Percentiles rank a stretch among this genome's conserved stretches.
These are phyloP conservation scores for Diachasmimorpha longicaudata DNA, from an alignment of 1,140 invertebrate species.

Conservation along the genomic window DNA sequence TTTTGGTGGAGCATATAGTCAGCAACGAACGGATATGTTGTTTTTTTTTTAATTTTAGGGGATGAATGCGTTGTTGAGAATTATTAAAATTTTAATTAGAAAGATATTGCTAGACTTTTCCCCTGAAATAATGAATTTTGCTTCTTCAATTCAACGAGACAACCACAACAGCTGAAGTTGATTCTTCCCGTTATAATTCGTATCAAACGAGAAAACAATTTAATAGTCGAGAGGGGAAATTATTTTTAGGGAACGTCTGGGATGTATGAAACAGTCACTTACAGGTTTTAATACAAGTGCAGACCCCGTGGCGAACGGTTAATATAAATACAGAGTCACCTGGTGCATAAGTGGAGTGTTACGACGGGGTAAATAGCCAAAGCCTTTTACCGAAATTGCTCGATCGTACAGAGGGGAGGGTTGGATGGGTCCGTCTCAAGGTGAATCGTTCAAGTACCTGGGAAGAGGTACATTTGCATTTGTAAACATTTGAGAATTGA, in stretches of 20 bases:
- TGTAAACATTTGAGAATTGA: not conserved
- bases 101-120: no score
- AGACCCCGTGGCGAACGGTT: constrained; percentile 16
- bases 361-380: constrained; percentile 37
- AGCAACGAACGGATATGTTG: no score
- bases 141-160: not conserved
- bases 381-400: constrained; percentile 54
- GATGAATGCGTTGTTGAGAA: no score
- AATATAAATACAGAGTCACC: constrained; percentile 32
- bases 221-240: not conserved
- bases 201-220: not conserved
- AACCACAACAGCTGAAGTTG: not conserved
- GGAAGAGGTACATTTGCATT: not conserved
- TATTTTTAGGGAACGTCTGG: not conserved
- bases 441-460: constrained; percentile 1
- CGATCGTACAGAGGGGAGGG: constrained; percentile 20
- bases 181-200: not conserved
- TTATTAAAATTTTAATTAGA: no score
- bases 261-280: not conserved
- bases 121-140: no score
- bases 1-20: no score
- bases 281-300: not conserved
- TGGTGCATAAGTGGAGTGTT: constrained; percentile 33
- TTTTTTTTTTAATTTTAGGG: no score
- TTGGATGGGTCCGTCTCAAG: not conserved